Conservation (phyloP, 1,140 invertebrate genomes). For the Carposina sasakii region DNA sequence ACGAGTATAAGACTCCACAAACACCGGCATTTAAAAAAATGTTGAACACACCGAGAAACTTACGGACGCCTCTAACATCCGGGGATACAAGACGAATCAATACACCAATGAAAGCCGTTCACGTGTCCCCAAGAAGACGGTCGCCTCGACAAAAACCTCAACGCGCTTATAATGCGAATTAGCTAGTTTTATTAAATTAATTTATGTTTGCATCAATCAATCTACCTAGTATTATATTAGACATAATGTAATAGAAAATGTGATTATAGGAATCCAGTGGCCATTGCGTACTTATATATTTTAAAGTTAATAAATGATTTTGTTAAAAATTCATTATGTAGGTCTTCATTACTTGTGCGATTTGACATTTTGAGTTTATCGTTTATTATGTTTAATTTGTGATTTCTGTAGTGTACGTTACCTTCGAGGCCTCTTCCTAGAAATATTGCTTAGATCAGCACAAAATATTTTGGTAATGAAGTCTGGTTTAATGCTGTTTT, state of each 20-base stretch:
- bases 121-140: constrained; percentile 54
- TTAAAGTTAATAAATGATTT: constrained; percentile 7
- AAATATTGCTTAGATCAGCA: too few species aligned
- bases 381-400: too few species aligned
- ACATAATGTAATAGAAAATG: constrained; percentile 4
- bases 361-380: too few species aligned
- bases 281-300: constrained; percentile 37
- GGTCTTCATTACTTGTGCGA: too few species aligned
- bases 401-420: too few species aligned
- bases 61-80: constrained; percentile 30
- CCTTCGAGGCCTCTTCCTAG: too few species aligned
- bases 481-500: too few species aligned
- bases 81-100: constrained; percentile 41
- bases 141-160: constrained; percentile 53
- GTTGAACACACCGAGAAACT: constrained; percentile 41
- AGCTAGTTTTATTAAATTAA: constrained; percentile 12
- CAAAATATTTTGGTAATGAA: too few species aligned
- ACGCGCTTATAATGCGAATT: constrained; percentile 22
- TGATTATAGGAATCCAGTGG: constrained; percentile 28
- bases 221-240: background rate
- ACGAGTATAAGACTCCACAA: constrained; percentile 35
- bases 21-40: constrained; percentile 49
- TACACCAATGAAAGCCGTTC: constrained; percentile 55
- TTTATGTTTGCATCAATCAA: background rate
- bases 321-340: too few species aligned